Evolutionary conservation across 2,888 invertebrate genomes (phyloP).

Genomic region (Falcaria lacertinaria): DNA sequence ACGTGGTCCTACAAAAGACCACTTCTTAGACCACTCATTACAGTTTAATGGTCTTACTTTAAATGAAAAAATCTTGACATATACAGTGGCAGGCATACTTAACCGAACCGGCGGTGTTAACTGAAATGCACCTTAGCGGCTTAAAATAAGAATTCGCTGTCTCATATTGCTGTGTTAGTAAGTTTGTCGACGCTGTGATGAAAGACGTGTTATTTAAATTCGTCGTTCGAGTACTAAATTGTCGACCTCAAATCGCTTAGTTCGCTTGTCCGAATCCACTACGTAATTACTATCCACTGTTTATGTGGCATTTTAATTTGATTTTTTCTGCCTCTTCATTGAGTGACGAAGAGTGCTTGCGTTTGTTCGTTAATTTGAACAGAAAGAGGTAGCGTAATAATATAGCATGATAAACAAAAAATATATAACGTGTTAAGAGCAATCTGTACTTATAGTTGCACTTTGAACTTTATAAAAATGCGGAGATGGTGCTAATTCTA

Average conservation of each 20-base stretch:
- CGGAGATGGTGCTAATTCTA: too few species aligned
- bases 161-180: slow-evolving; percentile 13
- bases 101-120: neutral
- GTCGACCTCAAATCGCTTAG: slow-evolving; percentile 59
- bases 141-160: slow-evolving; percentile 11
- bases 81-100: slow-evolving; percentile 42
- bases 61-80: slow-evolving; percentile 62
- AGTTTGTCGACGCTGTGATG: slow-evolving; percentile 37
- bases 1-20: slow-evolving; percentile 71
- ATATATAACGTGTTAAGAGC: neutral
- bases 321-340: slow-evolving; percentile 26
- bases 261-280: slow-evolving; percentile 67
- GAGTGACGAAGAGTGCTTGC: slow-evolving; percentile 27
- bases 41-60: slow-evolving; percentile 71
- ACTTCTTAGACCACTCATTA: slow-evolving; percentile 75
- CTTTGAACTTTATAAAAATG: too few species aligned
- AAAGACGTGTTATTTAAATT: slow-evolving; percentile 69
- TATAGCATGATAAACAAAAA: neutral
- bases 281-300: slow-evolving; percentile 57
- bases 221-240: slow-evolving; percentile 70
- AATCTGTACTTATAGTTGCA: neutral
- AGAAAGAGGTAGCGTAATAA: neutral
- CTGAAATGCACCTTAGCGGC: slow-evolving; percentile 21
- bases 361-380: slow-evolving; percentile 17
- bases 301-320: slow-evolving; percentile 51